Evolutionary conservation across 2,113 vertebrate species (phyloP).

Genomic region (Alethe castanea): DNA sequence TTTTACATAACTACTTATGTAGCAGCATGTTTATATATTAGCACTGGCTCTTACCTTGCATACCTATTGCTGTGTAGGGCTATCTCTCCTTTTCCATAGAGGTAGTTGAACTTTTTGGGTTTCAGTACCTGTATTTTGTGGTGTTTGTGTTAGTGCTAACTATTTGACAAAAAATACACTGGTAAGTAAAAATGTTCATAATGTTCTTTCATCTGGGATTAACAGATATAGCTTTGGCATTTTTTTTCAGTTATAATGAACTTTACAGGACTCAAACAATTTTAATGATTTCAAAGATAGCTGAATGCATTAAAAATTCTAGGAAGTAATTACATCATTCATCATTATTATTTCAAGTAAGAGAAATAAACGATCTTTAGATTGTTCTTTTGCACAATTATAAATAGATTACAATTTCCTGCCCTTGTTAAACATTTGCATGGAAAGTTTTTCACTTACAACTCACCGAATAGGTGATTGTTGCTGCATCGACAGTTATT

Average conservation of each 20-base stretch:
- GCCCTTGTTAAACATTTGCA: not conserved
- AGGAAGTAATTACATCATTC: not conserved
- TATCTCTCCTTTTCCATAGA: not conserved
- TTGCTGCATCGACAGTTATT: not conserved
- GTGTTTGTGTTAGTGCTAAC: not conserved
- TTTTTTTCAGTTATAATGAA: not conserved
- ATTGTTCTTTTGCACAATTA: not conserved
- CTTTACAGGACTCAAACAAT: not conserved
- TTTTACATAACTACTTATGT: not conserved
- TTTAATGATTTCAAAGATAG: not conserved
- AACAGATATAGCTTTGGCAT: not conserved
- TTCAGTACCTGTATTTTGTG: not conserved
- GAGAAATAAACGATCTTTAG: not conserved
- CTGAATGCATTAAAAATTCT: not conserved
- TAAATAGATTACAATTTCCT: not conserved
- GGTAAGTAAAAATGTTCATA: not conserved
- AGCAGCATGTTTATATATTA: not conserved
- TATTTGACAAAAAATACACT: not conserved
- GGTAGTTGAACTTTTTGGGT: not conserved
- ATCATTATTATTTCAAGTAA: not conserved
- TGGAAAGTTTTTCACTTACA: not conserved
- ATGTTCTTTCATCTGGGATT: not conserved
- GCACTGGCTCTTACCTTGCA: not conserved
- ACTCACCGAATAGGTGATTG: not conserved
- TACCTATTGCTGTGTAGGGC: not conserved